Conservation (phyloP, 2,888 invertebrate genomes). For the Lasioglossum oenotherae region DNA sequence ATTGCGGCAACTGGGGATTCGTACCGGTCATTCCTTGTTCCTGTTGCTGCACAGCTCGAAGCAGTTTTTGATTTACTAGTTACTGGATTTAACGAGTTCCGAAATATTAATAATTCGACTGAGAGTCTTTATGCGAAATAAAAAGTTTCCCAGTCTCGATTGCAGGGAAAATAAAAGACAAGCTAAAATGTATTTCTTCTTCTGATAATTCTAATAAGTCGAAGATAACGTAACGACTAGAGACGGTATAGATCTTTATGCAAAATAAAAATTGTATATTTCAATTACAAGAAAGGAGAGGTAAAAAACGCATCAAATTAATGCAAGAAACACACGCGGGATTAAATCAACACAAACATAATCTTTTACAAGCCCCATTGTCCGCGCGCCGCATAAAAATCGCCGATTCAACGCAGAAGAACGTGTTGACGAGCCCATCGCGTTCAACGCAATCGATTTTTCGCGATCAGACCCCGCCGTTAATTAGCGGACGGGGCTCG, state of each 20-base stretch:
- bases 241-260: no score
- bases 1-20: background rate
- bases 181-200: no score
- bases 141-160: no score
- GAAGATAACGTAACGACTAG: no score
- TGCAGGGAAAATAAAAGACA: no score
- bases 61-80: background rate
- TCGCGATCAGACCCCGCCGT: background rate
- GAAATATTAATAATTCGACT: background rate
- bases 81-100: background rate
- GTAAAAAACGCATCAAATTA: background rate
- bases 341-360: background rate
- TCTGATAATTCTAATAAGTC: no score
- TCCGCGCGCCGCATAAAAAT: background rate
- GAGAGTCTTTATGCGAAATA: no score
- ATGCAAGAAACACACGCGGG: background rate
- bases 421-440: slow-evolving; percentile 2
- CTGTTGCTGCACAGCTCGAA: background rate
- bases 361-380: background rate
- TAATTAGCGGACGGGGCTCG: background rate
- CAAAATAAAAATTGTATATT: no score
- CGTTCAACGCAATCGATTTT: background rate
- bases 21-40: background rate
- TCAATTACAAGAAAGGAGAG: no score
- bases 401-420: background rate